Conservation (phyloP, 1,140 invertebrate species). For the Apis cerana region DNA sequence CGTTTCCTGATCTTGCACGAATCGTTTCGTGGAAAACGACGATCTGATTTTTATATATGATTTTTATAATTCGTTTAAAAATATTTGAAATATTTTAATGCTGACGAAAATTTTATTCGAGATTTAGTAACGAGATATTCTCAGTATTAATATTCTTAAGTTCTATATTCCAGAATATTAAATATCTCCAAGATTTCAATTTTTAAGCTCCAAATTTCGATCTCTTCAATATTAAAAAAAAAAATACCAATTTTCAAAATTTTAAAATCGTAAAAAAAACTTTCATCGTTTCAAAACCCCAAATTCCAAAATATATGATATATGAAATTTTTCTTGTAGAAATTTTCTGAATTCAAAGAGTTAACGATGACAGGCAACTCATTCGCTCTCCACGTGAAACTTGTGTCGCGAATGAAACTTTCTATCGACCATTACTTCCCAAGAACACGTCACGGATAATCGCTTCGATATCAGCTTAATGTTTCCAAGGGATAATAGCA, state of each 20-base stretch:
- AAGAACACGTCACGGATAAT: slow-evolving; percentile 41
- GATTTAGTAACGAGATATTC: too few species aligned
- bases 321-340: too few species aligned
- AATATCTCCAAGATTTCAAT: too few species aligned
- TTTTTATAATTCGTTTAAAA: not conserved
- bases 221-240: too few species aligned
- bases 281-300: too few species aligned
- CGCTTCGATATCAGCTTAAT: slow-evolving; percentile 44
- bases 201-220: too few species aligned
- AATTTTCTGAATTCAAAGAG: too few species aligned
- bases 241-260: not conserved
- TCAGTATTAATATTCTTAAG: too few species aligned
- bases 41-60: slow-evolving; percentile 19
- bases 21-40: slow-evolving; percentile 43
- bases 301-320: too few species aligned
- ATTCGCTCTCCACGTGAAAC: not conserved
- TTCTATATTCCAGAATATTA: too few species aligned
- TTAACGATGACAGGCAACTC: too few species aligned
- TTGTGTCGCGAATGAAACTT: not conserved
- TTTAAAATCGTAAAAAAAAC: too few species aligned
- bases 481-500: slow-evolving; percentile 42
- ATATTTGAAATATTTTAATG: not conserved
- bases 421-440: not conserved
- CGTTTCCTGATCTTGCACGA: not conserved
- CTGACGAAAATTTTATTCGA: not conserved